Conservation (phyloP, 92 coral and sea anemone species). For the Anthopleura xanthogrammica region DNA sequence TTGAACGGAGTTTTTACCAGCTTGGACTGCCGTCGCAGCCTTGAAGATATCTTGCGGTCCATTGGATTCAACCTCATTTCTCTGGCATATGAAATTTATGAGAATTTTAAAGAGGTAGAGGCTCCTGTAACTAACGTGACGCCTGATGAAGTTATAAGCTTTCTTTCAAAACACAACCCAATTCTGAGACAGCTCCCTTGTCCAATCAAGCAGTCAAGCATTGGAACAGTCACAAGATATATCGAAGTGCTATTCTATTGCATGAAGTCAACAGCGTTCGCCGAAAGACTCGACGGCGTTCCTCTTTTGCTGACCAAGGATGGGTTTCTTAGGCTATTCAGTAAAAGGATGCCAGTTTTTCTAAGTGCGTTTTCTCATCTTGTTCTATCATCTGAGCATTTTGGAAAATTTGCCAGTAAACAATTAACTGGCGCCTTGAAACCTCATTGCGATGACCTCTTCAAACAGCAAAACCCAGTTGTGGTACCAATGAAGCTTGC, state of each 20-base stretch:
- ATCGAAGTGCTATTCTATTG: constrained; percentile 49
- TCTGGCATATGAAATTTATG: constrained; percentile 38
- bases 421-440: background rate
- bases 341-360: constrained; percentile 31
- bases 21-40: background rate
- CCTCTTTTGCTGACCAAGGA: constrained; percentile 68
- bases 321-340: constrained; percentile 41
- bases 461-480: constrained; percentile 18
- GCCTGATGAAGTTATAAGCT: constrained; percentile 39
- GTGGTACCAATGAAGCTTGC: constrained; percentile 43
- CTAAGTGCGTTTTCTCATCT: constrained; percentile 56
- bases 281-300: constrained; percentile 44
- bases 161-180: constrained; percentile 32
- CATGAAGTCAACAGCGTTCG: constrained; percentile 50
- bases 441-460: background rate
- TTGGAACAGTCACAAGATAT: constrained; percentile 28
- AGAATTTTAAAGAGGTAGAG: constrained; percentile 44
- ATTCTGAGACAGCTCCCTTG: constrained; percentile 60
- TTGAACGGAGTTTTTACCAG: constrained; percentile 52
- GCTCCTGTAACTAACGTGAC: constrained; percentile 32
- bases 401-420: background rate
- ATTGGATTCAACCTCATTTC: constrained; percentile 69
- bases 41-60: constrained; percentile 26
- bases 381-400: constrained; percentile 33
- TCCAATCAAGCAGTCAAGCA: constrained; percentile 42